These are phyloP conservation scores for Punctoribates punctum DNA, from an alignment of 2,888 invertebrate genomes.

Conservation along the genomic window DNA sequence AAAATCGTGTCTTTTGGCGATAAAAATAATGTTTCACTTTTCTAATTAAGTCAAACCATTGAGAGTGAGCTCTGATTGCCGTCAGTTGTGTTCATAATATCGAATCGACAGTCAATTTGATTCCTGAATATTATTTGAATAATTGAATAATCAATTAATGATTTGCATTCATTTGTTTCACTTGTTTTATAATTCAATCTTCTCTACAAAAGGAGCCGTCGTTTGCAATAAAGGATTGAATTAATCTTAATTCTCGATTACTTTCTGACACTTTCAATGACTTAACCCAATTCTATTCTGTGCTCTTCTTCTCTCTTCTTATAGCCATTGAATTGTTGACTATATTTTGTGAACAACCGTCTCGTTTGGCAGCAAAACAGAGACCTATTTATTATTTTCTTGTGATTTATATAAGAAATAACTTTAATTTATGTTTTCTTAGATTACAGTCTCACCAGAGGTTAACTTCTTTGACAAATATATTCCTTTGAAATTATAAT, in stretches of 20 bases:
- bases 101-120: too few relatives aligned
- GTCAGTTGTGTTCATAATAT: too few relatives aligned
- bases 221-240: background rate
- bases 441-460: background rate
- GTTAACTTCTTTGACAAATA: background rate
- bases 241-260: slow-evolving; percentile 9
- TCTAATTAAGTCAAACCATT: too few relatives aligned
- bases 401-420: slow-evolving; percentile 3
- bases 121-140: background rate
- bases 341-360: background rate
- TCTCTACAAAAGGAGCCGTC: too few relatives aligned
- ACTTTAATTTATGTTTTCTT: slow-evolving; percentile 4
- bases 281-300: background rate
- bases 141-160: background rate
- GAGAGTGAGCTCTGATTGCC: too few relatives aligned
- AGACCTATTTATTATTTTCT: slow-evolving; percentile 4
- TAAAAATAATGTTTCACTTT: too few relatives aligned
- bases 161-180: background rate
- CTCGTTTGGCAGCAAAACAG: background rate
- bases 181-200: too few relatives aligned
- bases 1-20: too few relatives aligned
- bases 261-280: slow-evolving; percentile 1
- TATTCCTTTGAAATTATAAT: too few relatives aligned
- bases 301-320: too few relatives aligned
- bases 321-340: background rate